These are phyloP conservation scores for Aphelenchoides besseyi DNA, from an alignment of 1,140 invertebrate genomes.

Conservation along the genomic window DNA sequence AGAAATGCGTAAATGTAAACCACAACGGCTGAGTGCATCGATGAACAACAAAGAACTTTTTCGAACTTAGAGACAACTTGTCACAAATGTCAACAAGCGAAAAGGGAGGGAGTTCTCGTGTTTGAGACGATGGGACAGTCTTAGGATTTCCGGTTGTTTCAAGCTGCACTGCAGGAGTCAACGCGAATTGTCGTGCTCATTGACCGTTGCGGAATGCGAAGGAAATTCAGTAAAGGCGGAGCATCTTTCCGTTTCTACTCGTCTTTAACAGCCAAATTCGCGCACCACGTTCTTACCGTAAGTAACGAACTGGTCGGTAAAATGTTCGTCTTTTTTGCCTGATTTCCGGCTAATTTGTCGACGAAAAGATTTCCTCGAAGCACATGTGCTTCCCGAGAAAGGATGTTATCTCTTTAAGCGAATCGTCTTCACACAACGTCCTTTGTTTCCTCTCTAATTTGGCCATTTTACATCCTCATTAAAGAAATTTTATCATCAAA, in stretches of 20 bases:
- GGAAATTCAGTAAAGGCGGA: background rate
- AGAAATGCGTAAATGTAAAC: background rate
- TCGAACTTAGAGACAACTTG: conserved; percentile 1
- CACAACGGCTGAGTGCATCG: background rate
- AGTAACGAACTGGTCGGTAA: too few relatives aligned
- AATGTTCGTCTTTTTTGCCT: too few relatives aligned
- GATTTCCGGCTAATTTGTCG: too few relatives aligned
- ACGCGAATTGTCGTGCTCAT: background rate
- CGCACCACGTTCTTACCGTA: too few relatives aligned
- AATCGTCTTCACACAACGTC: too few relatives aligned
- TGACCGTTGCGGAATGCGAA: background rate
- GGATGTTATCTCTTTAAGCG: too few relatives aligned
- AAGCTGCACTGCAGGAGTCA: background rate
- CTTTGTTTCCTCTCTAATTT: too few relatives aligned
- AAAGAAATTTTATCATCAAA: too few relatives aligned
- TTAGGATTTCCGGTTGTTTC: background rate
- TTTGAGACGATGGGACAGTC: background rate
- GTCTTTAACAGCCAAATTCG: background rate
- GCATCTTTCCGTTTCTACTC: background rate
- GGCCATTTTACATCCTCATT: too few relatives aligned
- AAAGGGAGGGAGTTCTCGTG: background rate
- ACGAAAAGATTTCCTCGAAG: too few relatives aligned
- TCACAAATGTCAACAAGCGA: background rate
- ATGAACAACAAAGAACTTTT: background rate
- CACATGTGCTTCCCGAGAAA: too few relatives aligned